Base-by-base conservation (phyloP, 2,888 invertebrate species). In the Clepsis dumicolana region DNA sequence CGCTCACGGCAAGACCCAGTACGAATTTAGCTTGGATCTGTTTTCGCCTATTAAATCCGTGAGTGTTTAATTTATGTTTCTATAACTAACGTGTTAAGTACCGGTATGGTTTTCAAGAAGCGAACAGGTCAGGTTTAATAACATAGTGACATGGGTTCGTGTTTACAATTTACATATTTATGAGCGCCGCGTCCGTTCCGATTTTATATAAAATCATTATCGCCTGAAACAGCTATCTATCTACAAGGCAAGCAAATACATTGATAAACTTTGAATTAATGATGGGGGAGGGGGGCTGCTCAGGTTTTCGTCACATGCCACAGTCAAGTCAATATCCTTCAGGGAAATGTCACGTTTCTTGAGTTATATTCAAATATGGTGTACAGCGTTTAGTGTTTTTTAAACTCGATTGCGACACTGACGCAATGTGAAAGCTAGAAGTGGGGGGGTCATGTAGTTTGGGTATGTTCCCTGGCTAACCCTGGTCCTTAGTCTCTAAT, bases 1-100 rank as follows among this genome's bases (percentile, higher is more conserved):
- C 3, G 97, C 97, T 2, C 95, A 96, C 72, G 98, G 98, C 2
- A 90, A 95, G 53, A 95, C 96, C 79, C 94, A 95, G 67, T 98
- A 98, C 88, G 95, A 95, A 74, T 97, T 98, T 85, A 90, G 85
- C 62, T 87, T 98, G 68, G 94, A 96, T 81, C 95, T 98, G 74
- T 96, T 96, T 88, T 94, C 95, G 35, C 86, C 95, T 38, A 89
- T 97, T 32, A 94, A 95, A 80, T 85, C 92, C 32, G 94, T 91
- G 81, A 85, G 88, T 67, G 50, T 4, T 12, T 56, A 0, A 2
- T 56, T 14, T 35, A 35, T 52, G 5, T n/a, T 1, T 18, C 14
- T 48, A 21, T 27, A 24, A 14, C 14, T 12, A 38, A 27, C 59
- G 5, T 8, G 24, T 65, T 65, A 25, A 24, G 16, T 25, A 21